phyloP scores from a whole-genome alignment of 2,797 vertebrate species.

The Myotis daubentonii region DNA sequence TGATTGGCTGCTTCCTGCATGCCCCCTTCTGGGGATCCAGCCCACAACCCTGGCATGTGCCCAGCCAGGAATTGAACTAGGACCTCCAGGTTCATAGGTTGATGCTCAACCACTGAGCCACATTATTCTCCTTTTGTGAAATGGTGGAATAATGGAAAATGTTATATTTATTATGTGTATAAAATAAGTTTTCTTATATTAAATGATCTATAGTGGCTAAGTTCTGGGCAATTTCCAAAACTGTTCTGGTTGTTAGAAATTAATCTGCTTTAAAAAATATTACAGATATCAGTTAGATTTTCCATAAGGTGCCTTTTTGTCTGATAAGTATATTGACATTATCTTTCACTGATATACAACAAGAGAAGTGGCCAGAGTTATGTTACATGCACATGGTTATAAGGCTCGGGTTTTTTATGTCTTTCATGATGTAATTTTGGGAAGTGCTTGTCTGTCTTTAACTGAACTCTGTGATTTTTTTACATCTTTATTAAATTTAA shows the following conservation, averaged over 20 bases:
- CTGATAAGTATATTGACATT: background rate
- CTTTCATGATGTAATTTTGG: background rate
- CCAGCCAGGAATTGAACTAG: too few species aligned
- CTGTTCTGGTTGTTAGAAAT: background rate
- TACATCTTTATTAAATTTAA: background rate
- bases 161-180: background rate
- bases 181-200: background rate
- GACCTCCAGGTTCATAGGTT: too few species aligned
- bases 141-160: background rate
- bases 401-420: background rate
- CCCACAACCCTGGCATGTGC: too few species aligned
- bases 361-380: background rate
- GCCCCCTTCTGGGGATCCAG: too few species aligned
- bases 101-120: too few species aligned
- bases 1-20: too few species aligned
- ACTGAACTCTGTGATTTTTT: background rate
- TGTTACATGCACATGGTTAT: background rate
- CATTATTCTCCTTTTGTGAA: background rate
- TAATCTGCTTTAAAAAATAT: slow-evolving; percentile 6
- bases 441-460: background rate
- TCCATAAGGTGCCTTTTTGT: background rate
- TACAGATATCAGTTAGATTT: background rate
- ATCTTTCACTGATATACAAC: background rate
- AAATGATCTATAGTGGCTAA: background rate
- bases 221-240: background rate